phyloP scores from a whole-genome alignment of 2,888 invertebrate species.

The Drosophila borealis region DNA sequence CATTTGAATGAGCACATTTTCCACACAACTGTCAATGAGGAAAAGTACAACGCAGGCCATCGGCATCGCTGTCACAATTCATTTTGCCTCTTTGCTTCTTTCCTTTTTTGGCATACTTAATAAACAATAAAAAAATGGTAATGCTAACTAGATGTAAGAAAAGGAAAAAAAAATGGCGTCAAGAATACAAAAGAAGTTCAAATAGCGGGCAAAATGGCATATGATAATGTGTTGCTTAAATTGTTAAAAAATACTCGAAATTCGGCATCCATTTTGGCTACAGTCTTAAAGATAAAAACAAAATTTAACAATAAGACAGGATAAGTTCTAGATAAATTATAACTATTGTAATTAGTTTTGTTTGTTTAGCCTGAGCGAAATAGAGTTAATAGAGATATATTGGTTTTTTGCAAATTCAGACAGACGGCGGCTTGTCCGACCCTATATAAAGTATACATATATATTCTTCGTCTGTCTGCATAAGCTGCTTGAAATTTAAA shows the following conservation, averaged over 20 bases:
- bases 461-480: no score
- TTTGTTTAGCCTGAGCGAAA: no score
- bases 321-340: no score
- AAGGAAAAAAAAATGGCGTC: conserved; percentile 41
- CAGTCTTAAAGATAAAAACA: no score
- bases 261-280: neutral
- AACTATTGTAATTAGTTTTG: no score
- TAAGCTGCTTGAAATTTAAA: no score
- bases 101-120: conserved; percentile 57
- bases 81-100: conserved; percentile 50
- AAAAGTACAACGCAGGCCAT: conserved; percentile 47
- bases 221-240: conserved; percentile 22
- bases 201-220: conserved; percentile 20
- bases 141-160: conserved; percentile 43
- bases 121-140: conserved; percentile 62
- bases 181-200: conserved; percentile 38
- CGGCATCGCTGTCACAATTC: conserved; percentile 62
- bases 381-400: no score
- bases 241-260: conserved; percentile 10
- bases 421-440: no score
- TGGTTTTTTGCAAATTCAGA: no score
- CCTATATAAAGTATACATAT: no score
- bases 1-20: conserved; percentile 78
- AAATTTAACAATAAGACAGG: no score
- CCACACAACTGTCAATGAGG: conserved; percentile 78